A percentile compares a stretch with the other conserved stretches of the same genome.
phyloP scores from a whole-genome alignment of 2,888 invertebrate species.

The Drosophila formosana region DNA sequence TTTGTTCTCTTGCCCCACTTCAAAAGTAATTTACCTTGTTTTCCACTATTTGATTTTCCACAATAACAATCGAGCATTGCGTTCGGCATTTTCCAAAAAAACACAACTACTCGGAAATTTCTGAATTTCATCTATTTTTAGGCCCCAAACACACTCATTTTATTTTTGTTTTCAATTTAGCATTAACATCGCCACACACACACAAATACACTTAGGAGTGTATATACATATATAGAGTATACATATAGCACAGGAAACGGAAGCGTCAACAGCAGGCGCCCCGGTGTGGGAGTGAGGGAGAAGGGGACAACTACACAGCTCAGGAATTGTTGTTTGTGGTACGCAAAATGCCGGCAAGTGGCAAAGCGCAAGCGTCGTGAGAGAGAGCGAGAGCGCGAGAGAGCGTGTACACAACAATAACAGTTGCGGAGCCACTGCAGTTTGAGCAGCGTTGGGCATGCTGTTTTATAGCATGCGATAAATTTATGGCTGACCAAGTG shows the following conservation, averaged over 20 bases:
- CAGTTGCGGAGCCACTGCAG: constrained; percentile 43
- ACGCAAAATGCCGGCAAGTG: constrained; percentile 72
- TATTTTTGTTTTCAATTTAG: constrained; percentile 57
- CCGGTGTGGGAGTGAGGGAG: neutral
- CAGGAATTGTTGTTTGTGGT: constrained; percentile 42
- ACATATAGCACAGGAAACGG: constrained; percentile 55
- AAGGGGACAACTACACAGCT: neutral
- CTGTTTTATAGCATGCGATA: constrained; percentile 64
- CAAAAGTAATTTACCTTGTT: constrained; percentile 74
- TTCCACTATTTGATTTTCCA: constrained; percentile 37
- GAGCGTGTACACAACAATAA: constrained; percentile 34
- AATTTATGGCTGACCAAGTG: constrained; percentile 1
- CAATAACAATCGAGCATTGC: constrained; percentile 20
- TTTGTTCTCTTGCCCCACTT: constrained; percentile 56
- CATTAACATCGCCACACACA: constrained; percentile 10
- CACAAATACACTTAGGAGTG: neutral
- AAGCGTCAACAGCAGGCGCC: constrained; percentile 32
- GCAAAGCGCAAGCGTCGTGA: constrained; percentile 67
- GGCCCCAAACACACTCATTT: constrained; percentile 19
- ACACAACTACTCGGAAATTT: constrained; percentile 34
- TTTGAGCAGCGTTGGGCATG: constrained; percentile 22
- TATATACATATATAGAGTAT: constrained; percentile 29
- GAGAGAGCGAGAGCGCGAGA: constrained; percentile 9
- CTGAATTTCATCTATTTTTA: constrained; percentile 64
- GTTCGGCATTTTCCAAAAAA: constrained; percentile 41